Evolutionary conservation across 2,797 vertebrate species (phyloP).

Genomic region (Enteromius fasciolatus): DNA sequence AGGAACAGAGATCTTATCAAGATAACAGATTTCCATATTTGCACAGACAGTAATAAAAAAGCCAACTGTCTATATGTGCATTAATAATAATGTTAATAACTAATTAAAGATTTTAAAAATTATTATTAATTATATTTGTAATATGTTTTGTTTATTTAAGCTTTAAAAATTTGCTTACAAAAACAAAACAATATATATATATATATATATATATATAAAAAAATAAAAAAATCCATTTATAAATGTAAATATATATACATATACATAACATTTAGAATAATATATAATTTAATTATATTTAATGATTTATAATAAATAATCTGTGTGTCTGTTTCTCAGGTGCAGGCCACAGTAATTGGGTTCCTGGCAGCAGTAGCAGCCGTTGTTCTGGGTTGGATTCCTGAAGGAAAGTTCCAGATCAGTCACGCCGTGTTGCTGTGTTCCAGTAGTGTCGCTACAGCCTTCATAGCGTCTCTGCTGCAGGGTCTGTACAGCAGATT

Average conservation of each 20-base stretch:
- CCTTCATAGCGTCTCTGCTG: slow-evolving; percentile 93
- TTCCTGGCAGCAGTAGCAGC: slow-evolving; percentile 94
- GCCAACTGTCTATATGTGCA: neutral
- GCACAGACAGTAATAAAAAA: neutral
- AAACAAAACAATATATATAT: too few relatives aligned
- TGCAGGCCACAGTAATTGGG: slow-evolving; percentile 94
- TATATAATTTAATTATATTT: too few relatives aligned
- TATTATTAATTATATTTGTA: neutral
- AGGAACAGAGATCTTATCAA: neutral
- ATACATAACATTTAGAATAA: too few relatives aligned
- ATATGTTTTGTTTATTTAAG: too few relatives aligned
- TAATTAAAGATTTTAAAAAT: neutral
- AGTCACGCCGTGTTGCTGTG: slow-evolving; percentile 90
- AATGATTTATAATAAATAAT: too few relatives aligned
- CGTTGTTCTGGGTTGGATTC: slow-evolving; percentile 92
- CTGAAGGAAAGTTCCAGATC: slow-evolving; percentile 92
- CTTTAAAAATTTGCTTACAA: too few relatives aligned
- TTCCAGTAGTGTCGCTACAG: slow-evolving; percentile 94
- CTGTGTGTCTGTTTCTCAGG: slow-evolving; percentile 71
- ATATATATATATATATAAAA: too few relatives aligned
- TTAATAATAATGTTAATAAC: too few relatives aligned
- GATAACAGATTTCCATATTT: neutral
- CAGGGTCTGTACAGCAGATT: slow-evolving; percentile 76
- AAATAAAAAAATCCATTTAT: too few relatives aligned
- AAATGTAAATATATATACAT: too few relatives aligned